A percentile compares a stretch with the other conserved stretches of the same genome.
Evolutionary conservation across 2,797 vertebrate species (phyloP).

Genomic region (Mormyrus hasselquistii): DNA sequence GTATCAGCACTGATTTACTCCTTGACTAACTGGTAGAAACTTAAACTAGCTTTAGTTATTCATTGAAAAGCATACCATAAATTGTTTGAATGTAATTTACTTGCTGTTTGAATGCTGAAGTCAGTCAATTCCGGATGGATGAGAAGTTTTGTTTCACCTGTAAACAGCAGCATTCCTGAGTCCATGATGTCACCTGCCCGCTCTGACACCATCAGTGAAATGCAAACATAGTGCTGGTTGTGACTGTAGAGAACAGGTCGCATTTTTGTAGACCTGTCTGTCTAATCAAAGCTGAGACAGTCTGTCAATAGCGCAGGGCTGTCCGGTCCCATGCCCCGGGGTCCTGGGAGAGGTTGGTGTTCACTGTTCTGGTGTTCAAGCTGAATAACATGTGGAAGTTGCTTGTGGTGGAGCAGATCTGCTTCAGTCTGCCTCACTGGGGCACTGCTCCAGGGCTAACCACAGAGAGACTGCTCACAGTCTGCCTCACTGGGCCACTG

Average conservation of each 20-base stretch:
- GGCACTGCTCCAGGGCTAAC: slow-evolving; percentile 25
- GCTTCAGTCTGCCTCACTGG: slow-evolving; percentile 20
- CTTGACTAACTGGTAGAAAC: neutral
- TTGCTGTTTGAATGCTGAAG: neutral
- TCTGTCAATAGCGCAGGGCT: slow-evolving; percentile 34
- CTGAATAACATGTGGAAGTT: slow-evolving; percentile 28
- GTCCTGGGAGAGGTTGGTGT: slow-evolving; percentile 57
- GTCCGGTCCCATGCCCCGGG: slow-evolving; percentile 49
- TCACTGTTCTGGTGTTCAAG: slow-evolving; percentile 44
- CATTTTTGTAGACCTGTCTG: slow-evolving; percentile 33
- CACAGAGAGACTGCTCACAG: slow-evolving; percentile 28
- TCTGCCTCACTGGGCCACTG: slow-evolving; percentile 24
- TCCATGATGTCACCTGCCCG: slow-evolving; percentile 15
- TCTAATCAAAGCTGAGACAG: slow-evolving; percentile 57
- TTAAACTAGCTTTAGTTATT: neutral
- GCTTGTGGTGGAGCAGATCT: neutral
- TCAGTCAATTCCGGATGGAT: neutral
- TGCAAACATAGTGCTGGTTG: slow-evolving; percentile 20
- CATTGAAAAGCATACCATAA: neutral
- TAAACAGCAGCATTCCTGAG: neutral
- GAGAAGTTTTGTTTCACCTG: neutral
- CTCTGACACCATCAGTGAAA: slow-evolving; percentile 14
- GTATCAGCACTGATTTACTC: neutral
- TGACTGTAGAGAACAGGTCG: slow-evolving; percentile 37
- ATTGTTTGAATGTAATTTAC: neutral